A percentile compares a stretch with the other conserved stretches of the same genome.
Conservation (phyloP, 37 sponge, comb jelly and placozoan species). For the Oopsacas minuta region DNA sequence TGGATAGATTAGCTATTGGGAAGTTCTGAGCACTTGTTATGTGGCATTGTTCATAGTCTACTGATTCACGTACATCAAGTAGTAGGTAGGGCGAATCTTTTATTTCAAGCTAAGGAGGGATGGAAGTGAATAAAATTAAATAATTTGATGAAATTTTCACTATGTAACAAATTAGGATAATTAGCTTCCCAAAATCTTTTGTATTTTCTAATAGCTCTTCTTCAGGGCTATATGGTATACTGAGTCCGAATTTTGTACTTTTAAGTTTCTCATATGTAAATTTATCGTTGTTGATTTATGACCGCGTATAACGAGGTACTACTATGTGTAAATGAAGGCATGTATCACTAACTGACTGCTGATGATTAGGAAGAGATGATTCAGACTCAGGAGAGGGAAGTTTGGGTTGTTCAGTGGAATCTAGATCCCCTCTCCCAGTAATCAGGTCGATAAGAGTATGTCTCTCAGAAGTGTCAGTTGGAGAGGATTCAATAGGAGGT, state of each 20-base stretch:
- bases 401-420: not conserved
- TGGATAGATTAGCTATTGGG: conserved; percentile 67
- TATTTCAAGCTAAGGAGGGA: not conserved
- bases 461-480: not conserved
- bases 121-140: too few relatives aligned
- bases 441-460: not conserved
- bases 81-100: conserved; percentile 58
- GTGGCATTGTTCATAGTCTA: conserved; percentile 71
- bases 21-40: conserved; percentile 76
- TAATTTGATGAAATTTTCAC: too few relatives aligned
- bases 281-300: too few relatives aligned
- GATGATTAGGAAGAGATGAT: not conserved
- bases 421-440: not conserved
- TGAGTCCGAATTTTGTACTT: too few relatives aligned
- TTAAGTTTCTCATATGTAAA: too few relatives aligned
- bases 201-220: too few relatives aligned
- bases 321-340: too few relatives aligned
- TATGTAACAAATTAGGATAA: too few relatives aligned
- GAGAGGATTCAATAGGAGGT: not conserved
- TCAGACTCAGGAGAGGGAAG: not conserved
- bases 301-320: too few relatives aligned
- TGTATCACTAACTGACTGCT: not conserved
- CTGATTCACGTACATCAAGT: conserved; percentile 75
- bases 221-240: too few relatives aligned
- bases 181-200: too few relatives aligned